A percentile compares a stretch with the other conserved stretches of the same genome.
Conservation (phyloP, 2,113 vertebrate genomes). For the Neoarius graeffei region DNA sequence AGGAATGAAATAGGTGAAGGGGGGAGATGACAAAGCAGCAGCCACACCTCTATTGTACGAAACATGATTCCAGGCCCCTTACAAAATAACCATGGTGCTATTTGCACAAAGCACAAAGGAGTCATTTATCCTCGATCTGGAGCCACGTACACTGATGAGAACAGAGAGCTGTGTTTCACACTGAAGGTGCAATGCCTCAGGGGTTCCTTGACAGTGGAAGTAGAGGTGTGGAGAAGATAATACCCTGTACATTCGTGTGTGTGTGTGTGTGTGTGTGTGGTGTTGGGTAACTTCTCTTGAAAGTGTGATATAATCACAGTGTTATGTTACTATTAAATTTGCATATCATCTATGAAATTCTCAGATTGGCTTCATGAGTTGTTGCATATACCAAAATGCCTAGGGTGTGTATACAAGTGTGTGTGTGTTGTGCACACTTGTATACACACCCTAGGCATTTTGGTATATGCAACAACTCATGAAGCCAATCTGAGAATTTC, state of each 20-base stretch:
- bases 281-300: background rate
- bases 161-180: slow-evolving; percentile 39
- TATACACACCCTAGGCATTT: too few species aligned
- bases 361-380: background rate
- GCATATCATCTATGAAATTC: background rate
- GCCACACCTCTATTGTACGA: slow-evolving; percentile 54
- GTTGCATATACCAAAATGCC: background rate
- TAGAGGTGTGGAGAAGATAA: slow-evolving; percentile 29
- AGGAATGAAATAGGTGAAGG: slow-evolving; percentile 4
- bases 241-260: slow-evolving; percentile 8
- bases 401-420: background rate
- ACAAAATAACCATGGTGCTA: slow-evolving; percentile 66
- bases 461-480: too few species aligned
- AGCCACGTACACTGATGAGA: slow-evolving; percentile 49
- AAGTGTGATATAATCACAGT: background rate
- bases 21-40: slow-evolving; percentile 28
- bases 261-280: slow-evolving; percentile 9
- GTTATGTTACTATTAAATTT: background rate
- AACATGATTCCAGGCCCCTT: slow-evolving; percentile 63
- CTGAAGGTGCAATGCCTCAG: slow-evolving; percentile 25
- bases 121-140: slow-evolving; percentile 60
- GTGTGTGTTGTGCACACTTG: too few species aligned
- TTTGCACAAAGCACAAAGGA: slow-evolving; percentile 70
- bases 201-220: slow-evolving; percentile 18
- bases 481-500: too few species aligned